Evolutionary conservation across 2,797 vertebrate species (phyloP), one percentile per base, ranked within the genome.

Genomic region (Zalophus californianus): DNA sequence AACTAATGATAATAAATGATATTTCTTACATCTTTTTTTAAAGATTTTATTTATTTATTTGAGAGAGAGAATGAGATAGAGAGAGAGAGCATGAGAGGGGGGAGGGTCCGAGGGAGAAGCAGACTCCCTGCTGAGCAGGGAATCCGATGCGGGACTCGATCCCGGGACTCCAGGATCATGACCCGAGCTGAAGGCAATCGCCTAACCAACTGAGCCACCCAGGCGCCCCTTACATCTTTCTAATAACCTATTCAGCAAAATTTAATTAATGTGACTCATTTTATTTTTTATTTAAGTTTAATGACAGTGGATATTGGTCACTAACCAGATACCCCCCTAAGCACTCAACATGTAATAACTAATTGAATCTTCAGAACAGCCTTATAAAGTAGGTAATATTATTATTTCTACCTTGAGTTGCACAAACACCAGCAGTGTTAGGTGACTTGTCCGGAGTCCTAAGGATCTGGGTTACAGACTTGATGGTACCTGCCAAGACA

Each of bases 221-320:
- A 35, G 35, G 35, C 35, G 35, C 35, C 35, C 35, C 35, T 82
- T 13, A 1, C n/a, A 60, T 20, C 79, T 72, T 77, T 86, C 77
- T 58, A 89, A 85, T 84, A 52, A 41, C 66, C 13, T 70, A 54
- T 35, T 78, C 41, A 35, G n/a, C 12, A 70, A 79, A 92, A 64
- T 13, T 27, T 73, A 56, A 80, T 27, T 72, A 32, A 82, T 1
- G 13, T 60, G 1, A n/a, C 21, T 70, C 11, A 14, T 50, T 72
- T 88, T 32, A 44, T 75, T 85, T 85, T 82, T 62, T 73, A 56
- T 62, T 80, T 93, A 78, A 90, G 75, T 73, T 91, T 75, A 93
- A 56, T 44, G 58, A 8, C 86, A 83, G n/a, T 68, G 6, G 68
- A 48, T 64, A 54, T 7, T 70, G 23, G 66, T 72, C 14, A 12